Evolutionary conservation across 2,113 vertebrate genomes (phyloP), one percentile per base, ranked within the genome.

Genomic region (Notechis scutatus): DNA sequence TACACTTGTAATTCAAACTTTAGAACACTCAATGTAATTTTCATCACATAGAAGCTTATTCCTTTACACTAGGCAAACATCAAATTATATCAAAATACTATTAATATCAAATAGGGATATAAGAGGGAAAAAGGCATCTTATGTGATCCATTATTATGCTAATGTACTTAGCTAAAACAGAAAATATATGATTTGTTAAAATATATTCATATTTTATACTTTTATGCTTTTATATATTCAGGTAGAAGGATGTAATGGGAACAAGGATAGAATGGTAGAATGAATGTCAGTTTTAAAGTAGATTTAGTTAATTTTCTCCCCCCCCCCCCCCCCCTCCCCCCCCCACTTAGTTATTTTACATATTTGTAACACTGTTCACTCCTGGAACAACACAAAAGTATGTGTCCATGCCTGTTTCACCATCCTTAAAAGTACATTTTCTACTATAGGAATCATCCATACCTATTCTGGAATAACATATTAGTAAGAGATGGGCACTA

Each of bases 251-350:
- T 39, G 14, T 39, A 15, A 20, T 39, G 14, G 5, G 15, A 74
- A 5, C n/a, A 74, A 74, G n/a, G 69, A 39, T 39, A 74, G 69
- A 74, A 74, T 74, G 69, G n/a, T 74, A 8, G 15, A 20, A 34
- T 74, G 29, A 74, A 74, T 74, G 69, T 18, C 69, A 34, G 15
- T 74, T 34, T 74, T 74, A 74, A 74, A 39, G 5, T 74, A 18
- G 69, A 74, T 74, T 74, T 39, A 15, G 64, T 34, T 74, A 34
- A 15, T 18, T 34, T 34, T 18, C 14, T 14, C 2, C n/a, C 29
- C 7, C 47, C 47, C 1, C 0, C 8, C 47, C 47, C 7, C 1
- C 0, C 8, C 47, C 47, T 1, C 29, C 7, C 47, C 47, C 1
- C 0, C 8, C 47, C 47, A 1, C n/a, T 34, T 69, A n/a, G 12